Evolutionary conservation across 1,140 invertebrate genomes (phyloP).

Genomic region (Pararge aegeria): DNA sequence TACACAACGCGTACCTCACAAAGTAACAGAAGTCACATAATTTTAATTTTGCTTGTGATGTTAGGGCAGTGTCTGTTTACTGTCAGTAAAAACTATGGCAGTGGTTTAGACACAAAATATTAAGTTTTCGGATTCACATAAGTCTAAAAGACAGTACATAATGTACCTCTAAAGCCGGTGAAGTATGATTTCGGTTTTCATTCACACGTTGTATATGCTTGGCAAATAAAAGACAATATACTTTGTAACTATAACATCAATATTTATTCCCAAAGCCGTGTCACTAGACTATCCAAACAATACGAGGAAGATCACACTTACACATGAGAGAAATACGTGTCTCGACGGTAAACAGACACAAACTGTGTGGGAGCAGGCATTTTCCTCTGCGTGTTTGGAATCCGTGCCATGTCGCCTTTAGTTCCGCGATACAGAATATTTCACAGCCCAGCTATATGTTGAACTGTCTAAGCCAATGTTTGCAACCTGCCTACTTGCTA

Average conservation of each 20-base stretch:
- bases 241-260: conserved; percentile 1
- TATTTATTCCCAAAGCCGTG: conserved; percentile 23
- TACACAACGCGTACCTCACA: too few relatives aligned
- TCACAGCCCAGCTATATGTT: background rate
- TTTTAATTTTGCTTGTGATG: too few relatives aligned
- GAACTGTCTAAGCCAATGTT: background rate
- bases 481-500: too few relatives aligned
- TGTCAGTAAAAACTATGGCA: too few relatives aligned
- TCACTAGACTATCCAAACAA: conserved; percentile 27
- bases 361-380: conserved; percentile 24
- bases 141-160: too few relatives aligned
- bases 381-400: conserved; percentile 25
- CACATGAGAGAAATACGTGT: conserved; percentile 22
- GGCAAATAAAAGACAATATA: background rate
- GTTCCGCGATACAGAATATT: conserved; percentile 13
- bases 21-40: too few relatives aligned
- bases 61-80: too few relatives aligned
- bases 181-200: too few relatives aligned
- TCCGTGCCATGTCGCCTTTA: conserved; percentile 23
- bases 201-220: background rate
- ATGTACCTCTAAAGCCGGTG: too few relatives aligned
- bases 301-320: conserved; percentile 18
- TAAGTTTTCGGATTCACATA: too few relatives aligned
- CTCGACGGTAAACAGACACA: conserved; percentile 21
- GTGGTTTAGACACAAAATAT: too few relatives aligned